Conservation (phyloP, 2,797 vertebrate genomes). For the Ctenopoma kingsleyae region DNA sequence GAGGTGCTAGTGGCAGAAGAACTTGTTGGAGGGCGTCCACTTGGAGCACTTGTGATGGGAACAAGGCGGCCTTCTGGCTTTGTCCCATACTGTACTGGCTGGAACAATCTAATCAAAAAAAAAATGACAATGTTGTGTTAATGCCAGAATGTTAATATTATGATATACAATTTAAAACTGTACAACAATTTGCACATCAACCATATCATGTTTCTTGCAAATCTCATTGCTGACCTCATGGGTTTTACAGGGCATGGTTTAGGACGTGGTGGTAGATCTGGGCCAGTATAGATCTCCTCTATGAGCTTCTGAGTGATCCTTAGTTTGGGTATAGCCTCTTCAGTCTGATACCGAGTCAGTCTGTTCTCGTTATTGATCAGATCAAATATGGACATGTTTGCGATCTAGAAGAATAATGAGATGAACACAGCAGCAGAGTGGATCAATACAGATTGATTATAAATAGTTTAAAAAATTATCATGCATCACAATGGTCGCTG, state of each 20-base stretch:
- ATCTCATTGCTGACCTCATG: conserved; percentile 84
- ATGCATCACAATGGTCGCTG: neutral
- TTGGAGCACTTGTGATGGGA: conserved; percentile 77
- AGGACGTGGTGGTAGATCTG: conserved; percentile 84
- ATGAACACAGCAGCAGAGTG: neutral
- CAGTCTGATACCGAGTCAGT: conserved; percentile 89
- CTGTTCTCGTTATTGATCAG: conserved; percentile 90
- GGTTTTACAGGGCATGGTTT: conserved; percentile 91
- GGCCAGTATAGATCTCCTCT: conserved; percentile 90
- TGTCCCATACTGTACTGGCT: conserved; percentile 92
- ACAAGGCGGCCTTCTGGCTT: conserved; percentile 93
- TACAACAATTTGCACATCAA: neutral
- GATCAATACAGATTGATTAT: conserved; percentile 6
- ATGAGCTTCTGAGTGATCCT: conserved; percentile 90
- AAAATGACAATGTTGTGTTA: neutral
- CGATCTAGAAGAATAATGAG: conserved; percentile 74
- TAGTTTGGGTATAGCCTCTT: conserved; percentile 88
- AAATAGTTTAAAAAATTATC: too few species aligned
- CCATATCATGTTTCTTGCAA: neutral
- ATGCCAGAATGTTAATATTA: neutral
- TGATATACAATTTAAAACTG: conserved; percentile 3
- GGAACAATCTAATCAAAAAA: conserved; percentile 87
- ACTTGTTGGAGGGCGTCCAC: conserved; percentile 68
- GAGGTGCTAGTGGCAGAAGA: conserved; percentile 69
- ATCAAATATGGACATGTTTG: conserved; percentile 89